These are phyloP conservation scores for Phalanger gymnotis DNA, from an alignment of 2,797 vertebrate genomes.

Conservation along the genomic window DNA sequence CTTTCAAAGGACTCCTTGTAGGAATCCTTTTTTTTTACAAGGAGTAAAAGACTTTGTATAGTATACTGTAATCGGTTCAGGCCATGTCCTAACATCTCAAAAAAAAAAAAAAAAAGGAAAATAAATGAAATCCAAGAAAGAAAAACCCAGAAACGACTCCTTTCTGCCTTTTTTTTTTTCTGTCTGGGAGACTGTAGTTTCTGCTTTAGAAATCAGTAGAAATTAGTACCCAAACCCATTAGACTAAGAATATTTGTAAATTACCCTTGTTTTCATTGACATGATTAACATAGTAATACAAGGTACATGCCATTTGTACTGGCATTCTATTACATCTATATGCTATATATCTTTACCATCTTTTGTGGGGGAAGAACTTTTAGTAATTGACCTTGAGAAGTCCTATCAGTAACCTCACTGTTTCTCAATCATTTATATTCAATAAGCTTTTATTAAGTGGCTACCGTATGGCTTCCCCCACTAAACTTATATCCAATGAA, in stretches of 20 bases:
- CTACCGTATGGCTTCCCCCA: background rate
- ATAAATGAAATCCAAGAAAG: background rate
- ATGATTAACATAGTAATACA: background rate
- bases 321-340: background rate
- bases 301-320: fast-evolving
- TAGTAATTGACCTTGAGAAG: background rate
- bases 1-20: conserved; percentile 22
- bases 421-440: background rate
- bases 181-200: background rate
- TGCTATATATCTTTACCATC: background rate
- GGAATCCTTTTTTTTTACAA: background rate
- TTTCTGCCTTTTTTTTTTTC: background rate
- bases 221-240: background rate
- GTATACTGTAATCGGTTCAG: conserved; percentile 8
- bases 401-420: background rate
- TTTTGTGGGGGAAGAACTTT: background rate
- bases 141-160: background rate
- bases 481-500: background rate
- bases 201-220: background rate
- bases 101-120: background rate
- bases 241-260: background rate
- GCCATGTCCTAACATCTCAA: conserved; percentile 26
- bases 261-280: conserved; percentile 6
- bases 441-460: background rate
- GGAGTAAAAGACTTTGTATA: conserved; percentile 1